Conservation (phyloP, 2,113 vertebrate species). For the Meleagris gallopavo region DNA sequence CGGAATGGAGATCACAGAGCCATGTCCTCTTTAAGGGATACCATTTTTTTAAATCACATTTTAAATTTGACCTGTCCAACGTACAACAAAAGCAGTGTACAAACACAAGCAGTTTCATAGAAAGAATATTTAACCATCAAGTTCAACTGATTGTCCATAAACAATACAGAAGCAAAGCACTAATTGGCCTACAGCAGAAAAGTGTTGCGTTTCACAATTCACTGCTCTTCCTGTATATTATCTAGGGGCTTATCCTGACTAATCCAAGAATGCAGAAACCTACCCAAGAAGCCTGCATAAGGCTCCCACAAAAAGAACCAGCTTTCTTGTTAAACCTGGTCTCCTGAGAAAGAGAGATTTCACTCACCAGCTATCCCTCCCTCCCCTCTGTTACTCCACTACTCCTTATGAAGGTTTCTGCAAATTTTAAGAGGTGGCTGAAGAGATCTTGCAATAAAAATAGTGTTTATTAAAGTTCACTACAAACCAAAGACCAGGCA, state of each 20-base stretch:
- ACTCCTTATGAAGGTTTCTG: not conserved
- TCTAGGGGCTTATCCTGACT: constrained; percentile 6
- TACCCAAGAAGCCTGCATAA: not conserved
- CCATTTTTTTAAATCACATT: not conserved
- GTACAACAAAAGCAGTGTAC: not conserved
- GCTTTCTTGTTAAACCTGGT: not conserved
- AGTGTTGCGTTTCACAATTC: constrained; percentile 34
- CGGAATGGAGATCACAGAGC: accelerated
- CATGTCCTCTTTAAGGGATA: not conserved
- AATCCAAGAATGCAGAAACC: constrained; percentile 14
- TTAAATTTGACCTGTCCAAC: not conserved
- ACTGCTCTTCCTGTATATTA: not conserved
- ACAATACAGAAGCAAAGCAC: constrained; percentile 38
- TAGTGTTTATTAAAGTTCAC: not conserved
- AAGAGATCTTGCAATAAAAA: not conserved
- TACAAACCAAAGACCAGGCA: not conserved
- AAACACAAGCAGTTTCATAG: not conserved
- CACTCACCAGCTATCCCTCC: not conserved
- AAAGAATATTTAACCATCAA: not conserved
- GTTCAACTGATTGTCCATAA: constrained; percentile 39
- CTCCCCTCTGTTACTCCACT: not conserved
- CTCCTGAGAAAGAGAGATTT: not conserved
- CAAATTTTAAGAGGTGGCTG: not conserved
- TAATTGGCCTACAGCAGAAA: constrained; percentile 45
- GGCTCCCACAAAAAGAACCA: not conserved